These are phyloP conservation scores for Xenus cinereus DNA, from an alignment of 2,113 vertebrate genomes.

Conservation along the genomic window DNA sequence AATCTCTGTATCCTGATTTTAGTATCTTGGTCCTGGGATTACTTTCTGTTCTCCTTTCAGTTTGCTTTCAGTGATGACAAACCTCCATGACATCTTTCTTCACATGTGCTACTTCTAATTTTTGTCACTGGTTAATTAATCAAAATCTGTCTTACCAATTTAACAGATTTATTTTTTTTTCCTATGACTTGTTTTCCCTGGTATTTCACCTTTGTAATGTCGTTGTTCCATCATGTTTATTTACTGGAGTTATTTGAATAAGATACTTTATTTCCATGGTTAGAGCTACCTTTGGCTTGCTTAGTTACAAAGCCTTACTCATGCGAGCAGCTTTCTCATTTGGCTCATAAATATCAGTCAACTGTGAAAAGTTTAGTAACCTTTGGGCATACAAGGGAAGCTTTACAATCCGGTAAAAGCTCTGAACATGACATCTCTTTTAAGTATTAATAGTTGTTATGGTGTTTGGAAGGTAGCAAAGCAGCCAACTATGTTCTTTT, in stretches of 20 bases:
- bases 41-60: not conserved
- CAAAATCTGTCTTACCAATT: not conserved
- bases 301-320: not conserved
- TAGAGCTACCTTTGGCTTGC: not conserved
- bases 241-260: not conserved
- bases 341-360: constrained; percentile 3
- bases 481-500: not conserved
- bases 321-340: not conserved
- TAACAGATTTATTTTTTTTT: not conserved
- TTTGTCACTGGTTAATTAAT: not conserved
- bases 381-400: not conserved
- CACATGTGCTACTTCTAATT: not conserved
- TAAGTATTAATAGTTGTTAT: constrained; percentile 10
- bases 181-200: not conserved
- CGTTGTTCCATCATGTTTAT: not conserved
- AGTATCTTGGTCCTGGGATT: not conserved
- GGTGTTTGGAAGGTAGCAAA: constrained; percentile 25
- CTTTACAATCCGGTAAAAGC: not conserved
- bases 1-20: not conserved
- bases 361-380: not conserved
- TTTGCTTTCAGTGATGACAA: not conserved
- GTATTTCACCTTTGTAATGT: not conserved
- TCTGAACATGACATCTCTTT: constrained; percentile 14
- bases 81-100: not conserved
- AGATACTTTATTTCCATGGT: not conserved